A percentile compares a stretch with the other conserved stretches of the same genome.
Conservation (phyloP, 1,140 invertebrate species). For the Drosophila arizonae region DNA sequence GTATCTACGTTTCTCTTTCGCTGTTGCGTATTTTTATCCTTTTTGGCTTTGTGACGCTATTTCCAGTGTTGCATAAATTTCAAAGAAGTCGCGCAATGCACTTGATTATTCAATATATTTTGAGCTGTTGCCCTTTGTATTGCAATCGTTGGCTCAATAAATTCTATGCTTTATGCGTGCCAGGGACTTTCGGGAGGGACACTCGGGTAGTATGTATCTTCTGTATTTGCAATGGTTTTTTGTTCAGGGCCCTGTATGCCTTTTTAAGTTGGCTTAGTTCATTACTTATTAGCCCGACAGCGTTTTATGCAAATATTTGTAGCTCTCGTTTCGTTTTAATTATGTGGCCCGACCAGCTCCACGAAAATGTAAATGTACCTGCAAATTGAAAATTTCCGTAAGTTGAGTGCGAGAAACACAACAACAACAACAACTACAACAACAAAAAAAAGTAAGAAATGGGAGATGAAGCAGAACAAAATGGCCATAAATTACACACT, state of each 20-base stretch:
- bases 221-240: constrained; percentile 4
- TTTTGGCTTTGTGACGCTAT: constrained; percentile 23
- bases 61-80: constrained; percentile 37
- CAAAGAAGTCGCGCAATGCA: constrained; percentile 21
- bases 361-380: constrained; percentile 50
- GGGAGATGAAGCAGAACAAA: constrained; percentile 4
- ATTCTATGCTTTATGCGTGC: background rate
- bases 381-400: constrained; percentile 54
- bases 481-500: constrained; percentile 38
- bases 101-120: constrained; percentile 27
- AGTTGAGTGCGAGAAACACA: constrained; percentile 31
- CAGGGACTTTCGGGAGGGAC: too few relatives aligned
- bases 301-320: constrained; percentile 58
- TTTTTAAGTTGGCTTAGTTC: constrained; percentile 22
- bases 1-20: background rate
- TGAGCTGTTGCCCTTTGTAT: constrained; percentile 1
- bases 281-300: constrained; percentile 31
- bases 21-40: background rate
- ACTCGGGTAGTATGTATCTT: background rate
- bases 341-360: constrained; percentile 37
- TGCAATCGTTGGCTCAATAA: background rate
- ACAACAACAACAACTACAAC: background rate
- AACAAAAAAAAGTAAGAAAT: background rate
- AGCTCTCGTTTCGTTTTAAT: constrained; percentile 63
- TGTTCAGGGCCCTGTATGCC: background rate